Evolutionary conservation across 2,113 vertebrate species (phyloP).

Genomic region (Emydura subglobosa): DNA sequence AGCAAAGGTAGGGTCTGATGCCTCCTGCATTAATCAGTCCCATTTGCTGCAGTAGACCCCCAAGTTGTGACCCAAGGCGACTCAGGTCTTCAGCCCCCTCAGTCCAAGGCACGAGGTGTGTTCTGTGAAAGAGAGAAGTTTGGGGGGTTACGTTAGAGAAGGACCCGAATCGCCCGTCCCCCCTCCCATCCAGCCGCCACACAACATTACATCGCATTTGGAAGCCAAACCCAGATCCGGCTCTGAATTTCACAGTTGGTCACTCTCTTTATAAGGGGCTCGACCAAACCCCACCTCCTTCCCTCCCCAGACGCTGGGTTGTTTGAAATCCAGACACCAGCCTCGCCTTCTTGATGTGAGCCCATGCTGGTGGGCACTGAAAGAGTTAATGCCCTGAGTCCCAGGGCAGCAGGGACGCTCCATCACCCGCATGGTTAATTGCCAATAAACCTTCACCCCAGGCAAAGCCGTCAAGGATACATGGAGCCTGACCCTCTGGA

Average conservation of each 20-base stretch:
- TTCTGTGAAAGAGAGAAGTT: background rate
- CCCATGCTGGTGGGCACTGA: background rate
- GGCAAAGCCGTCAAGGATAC: background rate
- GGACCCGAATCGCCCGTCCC: background rate
- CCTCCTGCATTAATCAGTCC: background rate
- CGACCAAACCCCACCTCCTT: background rate
- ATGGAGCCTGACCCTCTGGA: background rate
- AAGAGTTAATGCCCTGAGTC: background rate
- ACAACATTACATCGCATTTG: background rate
- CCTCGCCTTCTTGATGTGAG: background rate
- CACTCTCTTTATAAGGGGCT: background rate
- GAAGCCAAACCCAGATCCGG: background rate
- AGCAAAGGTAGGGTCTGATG: background rate
- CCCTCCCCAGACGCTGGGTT: background rate
- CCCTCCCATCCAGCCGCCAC: background rate
- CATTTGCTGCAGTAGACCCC: background rate
- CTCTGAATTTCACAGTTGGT: background rate
- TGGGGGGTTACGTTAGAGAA: background rate
- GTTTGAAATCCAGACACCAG: background rate
- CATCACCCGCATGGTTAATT: background rate
- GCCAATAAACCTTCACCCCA: background rate
- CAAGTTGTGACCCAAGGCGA: background rate
- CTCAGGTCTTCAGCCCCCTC: background rate
- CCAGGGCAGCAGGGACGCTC: background rate
- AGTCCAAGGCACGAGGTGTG: background rate